Conservation (phyloP, 2,113 vertebrate species). For the Antechinus stuartii region DNA sequence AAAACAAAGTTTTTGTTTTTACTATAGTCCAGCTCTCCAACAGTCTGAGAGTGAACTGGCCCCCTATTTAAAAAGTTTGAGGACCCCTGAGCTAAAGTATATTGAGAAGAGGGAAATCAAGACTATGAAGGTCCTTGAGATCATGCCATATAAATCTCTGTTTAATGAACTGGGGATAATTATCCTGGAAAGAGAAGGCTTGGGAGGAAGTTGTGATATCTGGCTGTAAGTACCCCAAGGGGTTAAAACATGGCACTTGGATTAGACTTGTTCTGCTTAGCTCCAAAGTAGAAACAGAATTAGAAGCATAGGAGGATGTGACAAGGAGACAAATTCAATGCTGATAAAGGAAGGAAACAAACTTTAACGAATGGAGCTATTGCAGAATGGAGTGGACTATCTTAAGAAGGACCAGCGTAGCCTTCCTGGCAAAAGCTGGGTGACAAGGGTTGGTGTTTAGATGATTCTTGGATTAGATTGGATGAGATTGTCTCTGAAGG, state of each 20-base stretch:
- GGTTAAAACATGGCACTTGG: background rate
- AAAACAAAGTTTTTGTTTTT: too few species aligned
- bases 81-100: background rate
- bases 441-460: background rate
- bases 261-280: background rate
- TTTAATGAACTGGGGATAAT: background rate
- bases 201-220: background rate
- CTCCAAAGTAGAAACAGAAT: background rate
- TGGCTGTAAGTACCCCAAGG: background rate
- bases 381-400: background rate
- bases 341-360: background rate
- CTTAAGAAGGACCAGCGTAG: background rate
- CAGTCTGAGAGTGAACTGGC: too few species aligned
- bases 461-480: background rate
- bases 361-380: background rate
- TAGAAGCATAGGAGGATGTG: background rate
- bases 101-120: background rate
- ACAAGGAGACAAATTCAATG: background rate
- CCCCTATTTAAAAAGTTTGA: too few species aligned
- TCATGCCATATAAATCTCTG: background rate
- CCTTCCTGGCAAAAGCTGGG: background rate
- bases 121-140: background rate
- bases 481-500: background rate
- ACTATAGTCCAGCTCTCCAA: too few species aligned
- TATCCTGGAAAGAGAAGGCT: background rate